These are phyloP conservation scores for Hystrix brachyura DNA, from an alignment of 2,113 vertebrate species.

Conservation along the genomic window DNA sequence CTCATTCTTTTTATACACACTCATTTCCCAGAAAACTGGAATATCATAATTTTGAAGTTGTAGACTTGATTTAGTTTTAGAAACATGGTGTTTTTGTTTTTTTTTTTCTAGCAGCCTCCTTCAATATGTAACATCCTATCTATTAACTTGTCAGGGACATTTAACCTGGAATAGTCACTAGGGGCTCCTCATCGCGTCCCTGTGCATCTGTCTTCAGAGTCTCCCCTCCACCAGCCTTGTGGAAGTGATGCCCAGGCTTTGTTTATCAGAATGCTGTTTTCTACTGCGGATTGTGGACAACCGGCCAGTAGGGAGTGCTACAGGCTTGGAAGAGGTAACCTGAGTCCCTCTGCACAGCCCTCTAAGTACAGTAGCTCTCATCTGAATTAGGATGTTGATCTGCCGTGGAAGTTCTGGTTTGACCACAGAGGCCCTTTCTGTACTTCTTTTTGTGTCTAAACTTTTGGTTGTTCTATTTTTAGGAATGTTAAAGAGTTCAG, in stretches of 20 bases:
- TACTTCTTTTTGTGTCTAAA: background rate
- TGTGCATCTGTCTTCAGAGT: background rate
- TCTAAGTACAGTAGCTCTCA: background rate
- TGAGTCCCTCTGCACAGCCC: background rate
- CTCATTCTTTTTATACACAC: background rate
- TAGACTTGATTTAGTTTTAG: background rate
- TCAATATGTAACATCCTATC: background rate
- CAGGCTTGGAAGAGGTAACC: background rate
- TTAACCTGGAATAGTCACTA: background rate
- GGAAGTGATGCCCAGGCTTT: background rate
- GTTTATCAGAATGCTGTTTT: background rate
- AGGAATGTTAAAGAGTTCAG: background rate
- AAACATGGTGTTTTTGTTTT: background rate
- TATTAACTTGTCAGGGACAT: background rate
- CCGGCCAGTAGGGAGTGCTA: background rate
- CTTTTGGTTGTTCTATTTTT: constrained; percentile 13
- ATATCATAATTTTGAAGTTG: constrained; percentile 23
- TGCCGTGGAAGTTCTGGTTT: background rate
- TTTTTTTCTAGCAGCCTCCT: background rate
- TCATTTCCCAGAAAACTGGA: background rate
- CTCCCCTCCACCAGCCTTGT: no score
- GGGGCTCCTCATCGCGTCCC: background rate
- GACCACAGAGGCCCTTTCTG: background rate
- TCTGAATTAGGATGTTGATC: background rate
- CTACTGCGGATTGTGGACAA: background rate